phyloP scores from a whole-genome alignment of 2,113 vertebrate genomes.

The Lepidiolamprologus cunningtoni region DNA sequence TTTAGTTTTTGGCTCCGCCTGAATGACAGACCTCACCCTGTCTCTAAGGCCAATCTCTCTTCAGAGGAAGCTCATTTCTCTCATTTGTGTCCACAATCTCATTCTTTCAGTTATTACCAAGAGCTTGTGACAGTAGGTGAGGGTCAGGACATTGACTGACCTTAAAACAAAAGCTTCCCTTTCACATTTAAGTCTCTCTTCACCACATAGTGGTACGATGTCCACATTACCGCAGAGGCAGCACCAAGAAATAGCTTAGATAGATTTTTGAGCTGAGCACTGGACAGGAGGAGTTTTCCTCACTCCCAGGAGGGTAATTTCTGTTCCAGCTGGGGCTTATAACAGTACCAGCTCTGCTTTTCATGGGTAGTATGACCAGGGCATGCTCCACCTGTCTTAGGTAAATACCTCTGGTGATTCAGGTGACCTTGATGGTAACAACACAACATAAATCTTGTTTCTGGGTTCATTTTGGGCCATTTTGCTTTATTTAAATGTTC shows the following conservation, averaged over 20 bases:
- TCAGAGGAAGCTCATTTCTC: not conserved
- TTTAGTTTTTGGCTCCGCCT: accelerated
- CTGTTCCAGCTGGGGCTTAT: not conserved
- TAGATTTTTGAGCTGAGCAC: not conserved
- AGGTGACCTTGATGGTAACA: not conserved
- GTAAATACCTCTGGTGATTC: not conserved
- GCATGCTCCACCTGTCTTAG: not conserved
- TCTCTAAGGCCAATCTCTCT: not conserved
- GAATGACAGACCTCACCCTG: not conserved
- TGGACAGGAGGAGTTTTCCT: not conserved
- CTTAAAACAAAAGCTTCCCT: not conserved
- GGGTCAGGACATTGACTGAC: not conserved
- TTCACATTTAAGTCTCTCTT: not conserved
- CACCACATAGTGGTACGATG: not conserved
- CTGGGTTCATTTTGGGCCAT: not conserved
- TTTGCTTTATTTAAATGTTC: not conserved
- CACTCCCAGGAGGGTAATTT: not conserved
- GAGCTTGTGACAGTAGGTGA: not conserved
- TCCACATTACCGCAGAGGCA: not conserved
- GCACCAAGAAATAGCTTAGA: not conserved
- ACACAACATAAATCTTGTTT: not conserved
- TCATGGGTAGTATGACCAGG: not conserved
- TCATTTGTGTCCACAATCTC: not conserved
- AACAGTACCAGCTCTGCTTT: not conserved
- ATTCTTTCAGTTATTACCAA: not conserved